Percentiles rank a stretch among this genome's conserved stretches.
Evolutionary conservation across 2,797 vertebrate species (phyloP).

Genomic region (Urophycis tenuis): DNA sequence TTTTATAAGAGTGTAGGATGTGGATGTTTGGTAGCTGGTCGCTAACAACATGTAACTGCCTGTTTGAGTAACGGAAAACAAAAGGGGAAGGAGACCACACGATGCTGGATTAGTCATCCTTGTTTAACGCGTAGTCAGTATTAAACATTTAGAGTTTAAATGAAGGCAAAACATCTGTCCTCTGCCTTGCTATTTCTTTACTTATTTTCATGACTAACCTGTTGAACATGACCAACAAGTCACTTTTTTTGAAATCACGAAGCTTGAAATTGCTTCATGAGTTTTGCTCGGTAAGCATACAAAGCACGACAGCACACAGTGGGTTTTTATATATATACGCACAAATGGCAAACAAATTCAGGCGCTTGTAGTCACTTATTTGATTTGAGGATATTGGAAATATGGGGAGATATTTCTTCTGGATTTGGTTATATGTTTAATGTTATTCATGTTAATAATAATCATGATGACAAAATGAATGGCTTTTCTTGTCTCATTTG

Average conservation of each 20-base stretch:
- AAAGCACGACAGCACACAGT: neutral
- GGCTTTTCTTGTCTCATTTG: neutral
- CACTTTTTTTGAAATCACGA: neutral
- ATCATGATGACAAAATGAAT: neutral
- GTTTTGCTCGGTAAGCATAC: neutral
- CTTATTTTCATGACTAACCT: neutral
- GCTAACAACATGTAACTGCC: slow-evolving; percentile 15
- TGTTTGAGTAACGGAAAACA: slow-evolving; percentile 26
- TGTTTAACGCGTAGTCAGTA: neutral
- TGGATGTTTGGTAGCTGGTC: slow-evolving; percentile 26
- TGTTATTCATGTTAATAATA: slow-evolving; percentile 1
- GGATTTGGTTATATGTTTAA: neutral
- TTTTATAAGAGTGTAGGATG: slow-evolving; percentile 32
- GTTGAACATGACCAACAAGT: neutral
- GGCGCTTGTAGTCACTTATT: neutral
- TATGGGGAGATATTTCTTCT: neutral
- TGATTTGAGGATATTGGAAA: neutral
- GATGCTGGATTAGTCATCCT: slow-evolving; percentile 37
- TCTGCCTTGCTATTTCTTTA: neutral
- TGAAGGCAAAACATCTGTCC: neutral
- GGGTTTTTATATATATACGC: neutral
- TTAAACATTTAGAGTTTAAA: neutral
- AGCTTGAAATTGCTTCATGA: neutral
- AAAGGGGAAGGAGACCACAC: slow-evolving; percentile 24
- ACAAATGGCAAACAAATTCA: neutral